Conservation (phyloP, 2,113 vertebrate species). For the Varanus komodoensis region DNA sequence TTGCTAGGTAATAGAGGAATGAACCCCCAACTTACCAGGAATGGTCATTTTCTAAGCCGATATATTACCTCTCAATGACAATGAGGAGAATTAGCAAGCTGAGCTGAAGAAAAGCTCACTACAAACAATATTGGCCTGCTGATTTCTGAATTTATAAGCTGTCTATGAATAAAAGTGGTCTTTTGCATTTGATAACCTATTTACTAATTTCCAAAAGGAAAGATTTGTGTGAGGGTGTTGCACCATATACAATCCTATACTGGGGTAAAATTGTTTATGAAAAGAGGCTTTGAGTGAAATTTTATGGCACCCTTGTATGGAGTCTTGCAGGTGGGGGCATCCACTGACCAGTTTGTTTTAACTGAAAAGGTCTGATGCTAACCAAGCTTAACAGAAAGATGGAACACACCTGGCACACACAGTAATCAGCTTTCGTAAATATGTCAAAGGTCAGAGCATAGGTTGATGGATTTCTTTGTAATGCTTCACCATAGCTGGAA, state of each 20-base stretch:
- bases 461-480: conserved; percentile 60
- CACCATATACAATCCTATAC: neutral
- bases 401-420: conserved; percentile 40
- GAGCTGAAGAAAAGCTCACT: neutral
- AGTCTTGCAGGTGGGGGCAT: neutral
- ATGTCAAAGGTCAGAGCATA: conserved; percentile 63
- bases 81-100: neutral
- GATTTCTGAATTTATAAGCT: neutral
- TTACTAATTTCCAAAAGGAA: neutral
- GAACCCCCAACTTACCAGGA: neutral
- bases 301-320: neutral
- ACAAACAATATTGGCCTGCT: no score
- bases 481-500: conserved; percentile 32
- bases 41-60: neutral
- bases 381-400: conserved; percentile 59
- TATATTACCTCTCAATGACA: neutral
- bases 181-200: neutral
- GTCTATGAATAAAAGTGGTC: neutral
- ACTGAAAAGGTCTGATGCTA: conserved; percentile 40
- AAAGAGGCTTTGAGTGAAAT: neutral
- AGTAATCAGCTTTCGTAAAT: conserved; percentile 65
- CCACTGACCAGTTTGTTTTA: conserved; percentile 15
- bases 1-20: neutral
- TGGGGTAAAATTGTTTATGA: neutral
- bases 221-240: neutral